A percentile compares a stretch with the other conserved stretches of the same genome.
phyloP scores from a whole-genome alignment of 2,113 vertebrate genomes.

The Esox niger region DNA sequence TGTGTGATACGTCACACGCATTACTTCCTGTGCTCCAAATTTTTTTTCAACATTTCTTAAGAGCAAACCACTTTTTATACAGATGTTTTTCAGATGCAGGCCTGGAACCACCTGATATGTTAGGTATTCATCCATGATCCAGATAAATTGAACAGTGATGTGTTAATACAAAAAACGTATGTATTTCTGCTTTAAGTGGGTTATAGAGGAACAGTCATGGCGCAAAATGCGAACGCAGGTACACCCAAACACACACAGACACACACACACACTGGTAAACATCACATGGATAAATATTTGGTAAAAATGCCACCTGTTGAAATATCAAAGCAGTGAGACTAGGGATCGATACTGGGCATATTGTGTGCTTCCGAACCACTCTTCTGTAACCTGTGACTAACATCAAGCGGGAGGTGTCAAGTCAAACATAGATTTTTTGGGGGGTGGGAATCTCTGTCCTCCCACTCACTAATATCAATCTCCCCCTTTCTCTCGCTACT shows the following conservation, averaged over 20 bases:
- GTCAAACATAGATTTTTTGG: neutral
- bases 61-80: too few species aligned
- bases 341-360: slow-evolving; percentile 22
- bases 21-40: too few species aligned
- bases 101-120: too few species aligned
- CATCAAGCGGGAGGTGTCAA: neutral
- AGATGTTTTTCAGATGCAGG: too few species aligned
- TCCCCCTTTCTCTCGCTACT: neutral
- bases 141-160: too few species aligned
- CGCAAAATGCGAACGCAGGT: neutral
- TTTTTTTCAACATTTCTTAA: too few species aligned
- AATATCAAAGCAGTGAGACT: slow-evolving; percentile 20
- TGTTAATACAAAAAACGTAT: too few species aligned
- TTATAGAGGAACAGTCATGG: neutral
- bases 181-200: too few species aligned
- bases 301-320: slow-evolving; percentile 19
- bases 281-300: slow-evolving; percentile 31
- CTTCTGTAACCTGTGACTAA: neutral
- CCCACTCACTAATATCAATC: neutral
- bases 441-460: neutral
- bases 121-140: too few species aligned
- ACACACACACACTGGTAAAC: slow-evolving; percentile 18
- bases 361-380: neutral
- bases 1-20: too few species aligned
- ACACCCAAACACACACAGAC: neutral